Evolutionary conservation across 2,888 invertebrate genomes (phyloP).

Genomic region (Limenitis camilla): DNA sequence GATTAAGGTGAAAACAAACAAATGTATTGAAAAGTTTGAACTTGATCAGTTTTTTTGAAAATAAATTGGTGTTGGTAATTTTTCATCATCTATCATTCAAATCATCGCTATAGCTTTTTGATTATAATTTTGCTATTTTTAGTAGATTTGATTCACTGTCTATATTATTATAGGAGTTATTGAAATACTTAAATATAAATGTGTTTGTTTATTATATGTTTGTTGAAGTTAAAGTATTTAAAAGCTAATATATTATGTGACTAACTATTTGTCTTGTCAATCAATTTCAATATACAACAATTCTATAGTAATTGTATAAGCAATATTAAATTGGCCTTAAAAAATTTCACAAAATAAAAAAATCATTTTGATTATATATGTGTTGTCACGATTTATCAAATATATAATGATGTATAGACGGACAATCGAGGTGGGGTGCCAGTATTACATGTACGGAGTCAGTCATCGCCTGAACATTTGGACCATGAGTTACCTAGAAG

Average conservation of each 20-base stretch:
- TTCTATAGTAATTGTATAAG: too few relatives aligned
- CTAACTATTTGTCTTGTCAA: too few relatives aligned
- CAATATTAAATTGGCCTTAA: too few relatives aligned
- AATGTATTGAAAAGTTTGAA: not conserved
- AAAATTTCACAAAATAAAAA: too few relatives aligned
- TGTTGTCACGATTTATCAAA: not conserved
- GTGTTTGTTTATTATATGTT: too few relatives aligned
- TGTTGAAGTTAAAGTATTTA: too few relatives aligned
- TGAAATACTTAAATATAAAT: too few relatives aligned
- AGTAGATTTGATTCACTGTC: not conserved
- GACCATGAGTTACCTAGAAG: slow-evolving; percentile 52
- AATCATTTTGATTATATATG: too few relatives aligned
- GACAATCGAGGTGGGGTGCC: slow-evolving; percentile 54
- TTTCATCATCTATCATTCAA: not conserved
- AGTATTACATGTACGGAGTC: slow-evolving; percentile 58
- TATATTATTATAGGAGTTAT: too few relatives aligned
- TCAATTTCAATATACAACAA: too few relatives aligned
- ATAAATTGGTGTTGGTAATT: not conserved
- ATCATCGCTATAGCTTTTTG: slow-evolving; percentile 4
- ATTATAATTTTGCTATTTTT: slow-evolving; percentile 2
- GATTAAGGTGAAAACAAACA: too few relatives aligned
- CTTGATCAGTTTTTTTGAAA: not conserved
- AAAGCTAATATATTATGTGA: too few relatives aligned
- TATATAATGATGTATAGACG: slow-evolving; percentile 35
- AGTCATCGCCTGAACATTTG: slow-evolving; percentile 66